These are phyloP conservation scores for Agrilus mali DNA, from an alignment of 2,888 invertebrate genomes.

Conservation along the genomic window DNA sequence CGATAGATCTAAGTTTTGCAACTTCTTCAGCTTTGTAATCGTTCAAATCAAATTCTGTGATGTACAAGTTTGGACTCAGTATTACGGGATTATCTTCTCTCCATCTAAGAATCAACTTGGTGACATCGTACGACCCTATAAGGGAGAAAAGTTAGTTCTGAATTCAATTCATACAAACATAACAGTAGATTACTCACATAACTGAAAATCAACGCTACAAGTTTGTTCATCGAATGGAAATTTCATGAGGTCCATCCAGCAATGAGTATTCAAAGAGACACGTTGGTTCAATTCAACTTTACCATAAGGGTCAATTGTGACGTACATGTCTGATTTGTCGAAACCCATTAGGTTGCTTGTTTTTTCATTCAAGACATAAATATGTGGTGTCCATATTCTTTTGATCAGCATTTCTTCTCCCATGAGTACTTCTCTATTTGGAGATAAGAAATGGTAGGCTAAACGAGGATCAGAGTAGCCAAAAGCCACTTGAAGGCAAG, in stretches of 20 bases:
- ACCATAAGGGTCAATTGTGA: conserved; percentile 69
- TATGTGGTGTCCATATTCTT: conserved; percentile 70
- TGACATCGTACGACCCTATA: conserved; percentile 75
- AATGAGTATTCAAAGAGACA: conserved; percentile 68
- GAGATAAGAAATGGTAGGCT: conserved; percentile 53
- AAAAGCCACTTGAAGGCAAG: neutral
- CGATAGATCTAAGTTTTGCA: too few species aligned
- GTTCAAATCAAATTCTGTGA: conserved; percentile 65
- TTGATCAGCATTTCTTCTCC: conserved; percentile 58
- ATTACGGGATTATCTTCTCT: conserved; percentile 62
- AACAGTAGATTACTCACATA: conserved; percentile 46
- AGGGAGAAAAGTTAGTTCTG: conserved; percentile 19
- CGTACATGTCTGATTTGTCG: conserved; percentile 61
- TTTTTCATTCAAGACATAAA: conserved; percentile 69
- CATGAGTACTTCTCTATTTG: conserved; percentile 51
- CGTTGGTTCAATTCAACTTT: conserved; percentile 66
- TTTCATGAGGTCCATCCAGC: conserved; percentile 75
- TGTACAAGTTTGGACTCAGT: conserved; percentile 59
- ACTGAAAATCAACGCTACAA: conserved; percentile 69
- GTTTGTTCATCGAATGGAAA: conserved; percentile 79
- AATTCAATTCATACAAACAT: neutral
- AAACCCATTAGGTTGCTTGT: conserved; percentile 66
- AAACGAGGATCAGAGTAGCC: conserved; percentile 46
- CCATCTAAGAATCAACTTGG: conserved; percentile 62
- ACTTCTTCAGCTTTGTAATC: too few species aligned